phyloP scores from a whole-genome alignment of 2,888 invertebrate genomes.

The Timema podura region DNA sequence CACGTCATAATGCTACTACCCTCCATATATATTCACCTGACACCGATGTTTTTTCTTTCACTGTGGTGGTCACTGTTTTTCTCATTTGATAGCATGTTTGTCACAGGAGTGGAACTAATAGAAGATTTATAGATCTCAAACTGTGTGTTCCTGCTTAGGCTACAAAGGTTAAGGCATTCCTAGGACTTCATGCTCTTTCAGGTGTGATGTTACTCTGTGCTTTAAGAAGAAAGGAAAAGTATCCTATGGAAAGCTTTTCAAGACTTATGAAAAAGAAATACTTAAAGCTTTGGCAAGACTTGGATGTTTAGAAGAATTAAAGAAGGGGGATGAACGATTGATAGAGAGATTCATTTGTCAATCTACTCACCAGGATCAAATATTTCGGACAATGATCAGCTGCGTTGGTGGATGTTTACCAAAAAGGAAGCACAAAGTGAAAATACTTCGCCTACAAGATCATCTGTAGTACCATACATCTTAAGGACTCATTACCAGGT shows the following conservation, averaged over 20 bases:
- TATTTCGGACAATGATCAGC: not conserved
- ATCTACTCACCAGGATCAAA: not conserved
- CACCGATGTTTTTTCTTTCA: constrained; percentile 17
- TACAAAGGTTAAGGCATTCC: not conserved
- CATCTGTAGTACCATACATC: not conserved
- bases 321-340: not conserved
- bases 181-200: not conserved
- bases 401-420: constrained; percentile 5
- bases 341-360: not conserved
- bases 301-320: not conserved
- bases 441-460: not conserved
- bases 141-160: not conserved
- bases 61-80: constrained; percentile 18
- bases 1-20: not conserved
- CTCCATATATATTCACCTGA: constrained; percentile 5
- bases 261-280: not conserved
- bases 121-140: not conserved
- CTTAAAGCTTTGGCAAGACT: not conserved
- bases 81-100: constrained; percentile 19
- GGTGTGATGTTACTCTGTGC: not conserved
- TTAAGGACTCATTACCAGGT: not conserved
- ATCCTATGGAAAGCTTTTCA: not conserved
- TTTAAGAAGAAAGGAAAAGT: constrained; percentile 2
- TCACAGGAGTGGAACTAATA: constrained; percentile 17
- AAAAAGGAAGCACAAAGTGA: not conserved